phyloP scores from a whole-genome alignment of 2,888 invertebrate genomes.

The Silvanus unidentatus region DNA sequence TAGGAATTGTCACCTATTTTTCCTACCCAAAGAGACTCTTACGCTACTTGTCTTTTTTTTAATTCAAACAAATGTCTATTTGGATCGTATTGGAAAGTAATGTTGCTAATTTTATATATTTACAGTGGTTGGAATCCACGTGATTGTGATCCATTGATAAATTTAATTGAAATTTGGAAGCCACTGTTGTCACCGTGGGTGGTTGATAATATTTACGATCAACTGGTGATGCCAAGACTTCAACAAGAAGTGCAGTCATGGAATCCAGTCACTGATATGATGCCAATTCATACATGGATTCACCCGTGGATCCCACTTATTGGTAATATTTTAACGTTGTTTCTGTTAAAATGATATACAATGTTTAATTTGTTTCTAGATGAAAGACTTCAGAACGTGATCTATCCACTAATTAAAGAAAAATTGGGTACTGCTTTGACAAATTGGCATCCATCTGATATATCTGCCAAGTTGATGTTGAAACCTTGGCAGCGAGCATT shows the following conservation, averaged over 20 bases:
- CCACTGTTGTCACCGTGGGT: conserved; percentile 79
- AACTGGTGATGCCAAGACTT: conserved; percentile 71
- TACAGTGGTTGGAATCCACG: conserved; percentile 76
- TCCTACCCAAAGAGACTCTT: no score
- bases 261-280: conserved; percentile 93
- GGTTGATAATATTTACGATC: conserved; percentile 72
- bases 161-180: conserved; percentile 75
- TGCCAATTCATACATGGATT: conserved; percentile 95
- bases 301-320: conserved; percentile 90
- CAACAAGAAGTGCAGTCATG: conserved; percentile 75
- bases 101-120: no score
- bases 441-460: conserved; percentile 95
- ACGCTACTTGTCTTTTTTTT: no score
- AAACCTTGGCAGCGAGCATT: conserved; percentile 77
- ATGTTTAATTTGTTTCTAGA: no score
- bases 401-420: conserved; percentile 87
- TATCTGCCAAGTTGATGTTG: conserved; percentile 85
- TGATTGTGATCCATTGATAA: conserved; percentile 69
- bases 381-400: conserved; percentile 42
- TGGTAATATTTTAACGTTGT: no score
- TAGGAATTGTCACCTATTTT: no score
- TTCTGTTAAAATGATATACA: no score
- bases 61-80: no score
- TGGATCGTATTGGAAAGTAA: no score
- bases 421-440: conserved; percentile 82